These are phyloP conservation scores for Heliocidaris tuberculata DNA, from an alignment of 35 echinoderm and acorn worm species.

Conservation along the genomic window DNA sequence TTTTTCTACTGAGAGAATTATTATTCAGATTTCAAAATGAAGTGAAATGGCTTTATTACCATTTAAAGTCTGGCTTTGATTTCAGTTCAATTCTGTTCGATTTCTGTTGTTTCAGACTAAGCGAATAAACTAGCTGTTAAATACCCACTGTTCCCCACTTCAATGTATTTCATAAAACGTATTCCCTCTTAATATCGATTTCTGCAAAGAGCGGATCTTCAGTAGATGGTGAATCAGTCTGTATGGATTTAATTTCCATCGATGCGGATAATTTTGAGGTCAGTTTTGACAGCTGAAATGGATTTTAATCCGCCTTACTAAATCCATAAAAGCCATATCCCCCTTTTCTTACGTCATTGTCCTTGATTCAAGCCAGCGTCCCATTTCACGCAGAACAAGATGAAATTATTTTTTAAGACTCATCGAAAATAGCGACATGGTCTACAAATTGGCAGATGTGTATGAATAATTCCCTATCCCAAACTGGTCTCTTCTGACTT, in stretches of 20 bases:
- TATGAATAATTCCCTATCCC: neutral
- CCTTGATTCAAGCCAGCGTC: neutral
- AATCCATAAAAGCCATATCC: neutral
- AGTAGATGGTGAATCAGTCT: neutral
- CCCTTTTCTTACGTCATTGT: neutral
- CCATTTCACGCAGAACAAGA: neutral
- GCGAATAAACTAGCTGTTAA: too few relatives aligned
- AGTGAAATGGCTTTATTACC: too few relatives aligned
- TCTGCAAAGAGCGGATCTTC: neutral
- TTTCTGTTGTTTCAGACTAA: too few relatives aligned
- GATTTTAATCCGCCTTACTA: neutral
- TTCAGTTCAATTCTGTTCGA: too few relatives aligned
- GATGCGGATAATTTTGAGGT: neutral
- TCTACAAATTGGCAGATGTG: neutral
- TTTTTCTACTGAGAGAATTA: too few relatives aligned
- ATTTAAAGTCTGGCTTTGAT: too few relatives aligned
- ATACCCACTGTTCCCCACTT: neutral
- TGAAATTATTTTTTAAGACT: neutral
- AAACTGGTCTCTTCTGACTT: neutral
- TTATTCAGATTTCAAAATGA: too few relatives aligned
- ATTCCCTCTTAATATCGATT: neutral
- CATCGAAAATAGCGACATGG: neutral
- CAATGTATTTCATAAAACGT: neutral
- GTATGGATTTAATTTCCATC: neutral
- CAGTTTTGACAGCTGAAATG: conserved; percentile 8